Conservation (phyloP, 2,888 invertebrate species). For the Chrysotoxum bicinctum region DNA sequence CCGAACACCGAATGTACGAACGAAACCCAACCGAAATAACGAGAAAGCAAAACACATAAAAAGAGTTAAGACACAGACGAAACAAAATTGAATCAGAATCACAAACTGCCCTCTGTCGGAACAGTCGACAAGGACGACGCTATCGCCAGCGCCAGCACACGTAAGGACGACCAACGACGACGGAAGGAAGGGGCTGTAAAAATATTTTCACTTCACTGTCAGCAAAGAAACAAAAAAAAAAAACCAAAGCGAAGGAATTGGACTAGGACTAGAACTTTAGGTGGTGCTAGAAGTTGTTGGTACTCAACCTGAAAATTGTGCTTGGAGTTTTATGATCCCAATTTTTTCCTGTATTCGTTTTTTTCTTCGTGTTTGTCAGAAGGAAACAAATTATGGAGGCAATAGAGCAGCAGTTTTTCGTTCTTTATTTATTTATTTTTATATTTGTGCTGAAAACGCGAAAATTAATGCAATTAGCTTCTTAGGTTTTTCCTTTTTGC, state of each 20-base stretch:
- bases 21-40: constrained; percentile 36
- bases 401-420: constrained; percentile 61
- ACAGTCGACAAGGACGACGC: background rate
- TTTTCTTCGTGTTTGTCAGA: background rate
- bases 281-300: constrained; percentile 19
- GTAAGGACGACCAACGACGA: background rate
- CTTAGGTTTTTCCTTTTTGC: constrained; percentile 46
- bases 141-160: background rate
- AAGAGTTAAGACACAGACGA: constrained; percentile 65
- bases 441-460: constrained; percentile 63
- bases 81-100: constrained; percentile 70
- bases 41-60: constrained; percentile 49
- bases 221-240: background rate
- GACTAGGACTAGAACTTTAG: constrained; percentile 5
- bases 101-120: constrained; percentile 39
- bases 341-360: constrained; percentile 6
- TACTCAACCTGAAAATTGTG: constrained; percentile 65
- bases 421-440: constrained; percentile 32
- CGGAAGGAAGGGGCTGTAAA: constrained; percentile 21
- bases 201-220: constrained; percentile 62
- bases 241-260: background rate
- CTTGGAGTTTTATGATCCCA: constrained; percentile 27
- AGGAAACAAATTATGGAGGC: constrained; percentile 67
- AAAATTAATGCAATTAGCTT: constrained; percentile 71
- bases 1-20: constrained; percentile 14